Conservation (phyloP, 2,888 invertebrate species). For the Axea sp. region DNA sequence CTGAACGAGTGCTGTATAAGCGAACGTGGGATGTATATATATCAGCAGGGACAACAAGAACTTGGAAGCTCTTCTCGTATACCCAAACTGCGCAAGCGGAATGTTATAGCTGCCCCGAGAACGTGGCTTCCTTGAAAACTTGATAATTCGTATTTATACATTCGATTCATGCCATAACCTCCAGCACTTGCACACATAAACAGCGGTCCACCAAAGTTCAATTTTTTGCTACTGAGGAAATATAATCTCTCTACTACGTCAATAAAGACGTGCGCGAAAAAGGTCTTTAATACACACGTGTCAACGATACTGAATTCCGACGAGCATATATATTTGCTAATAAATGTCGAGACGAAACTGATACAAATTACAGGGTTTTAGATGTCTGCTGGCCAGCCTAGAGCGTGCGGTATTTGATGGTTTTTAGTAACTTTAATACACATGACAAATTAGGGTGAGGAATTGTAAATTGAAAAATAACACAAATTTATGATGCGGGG, state of each 20-base stretch:
- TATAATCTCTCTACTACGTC: no score
- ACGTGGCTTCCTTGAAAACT: conserved; percentile 57
- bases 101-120: conserved; percentile 42
- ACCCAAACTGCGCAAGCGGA: conserved; percentile 66
- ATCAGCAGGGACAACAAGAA: conserved; percentile 59
- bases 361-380: no score
- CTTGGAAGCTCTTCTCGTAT: conserved; percentile 57
- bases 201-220: neutral
- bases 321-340: no score
- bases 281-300: neutral
- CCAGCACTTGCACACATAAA: conserved; percentile 27
- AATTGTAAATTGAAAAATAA: no score
- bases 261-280: neutral
- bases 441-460: no score
- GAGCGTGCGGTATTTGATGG: no score
- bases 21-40: conserved; percentile 48
- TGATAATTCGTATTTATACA: conserved; percentile 59
- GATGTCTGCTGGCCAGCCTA: no score
- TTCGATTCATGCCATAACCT: conserved; percentile 31
- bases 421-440: no score
- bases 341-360: no score
- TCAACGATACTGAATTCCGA: conserved; percentile 7
- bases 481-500: no score
- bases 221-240: no score
- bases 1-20: conserved; percentile 50